Base-by-base conservation (phyloP, 1,140 invertebrate genomes). In the Bombus superbus region DNA sequence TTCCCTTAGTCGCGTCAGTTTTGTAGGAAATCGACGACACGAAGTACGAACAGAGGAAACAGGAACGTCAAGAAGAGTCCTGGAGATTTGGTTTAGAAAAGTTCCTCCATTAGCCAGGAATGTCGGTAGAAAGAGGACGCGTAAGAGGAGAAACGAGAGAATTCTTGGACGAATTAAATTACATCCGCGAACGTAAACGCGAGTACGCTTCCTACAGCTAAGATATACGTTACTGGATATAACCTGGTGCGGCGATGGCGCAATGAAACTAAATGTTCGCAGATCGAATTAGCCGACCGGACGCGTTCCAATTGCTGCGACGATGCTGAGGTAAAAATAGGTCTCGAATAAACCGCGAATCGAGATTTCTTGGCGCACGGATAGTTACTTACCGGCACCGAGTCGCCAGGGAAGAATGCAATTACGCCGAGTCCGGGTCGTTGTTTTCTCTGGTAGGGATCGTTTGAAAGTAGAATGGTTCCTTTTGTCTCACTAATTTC, bases 401-500 rank as follows among this genome's bases (percentile, higher is more conserved):
- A 38, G 80, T 40, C 13, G 44, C 4, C 42, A 11, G 25, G 44
- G 47, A 83, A 77, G 44, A 77, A 57, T 68, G 81, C 44, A 69
- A 83, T 83, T 83, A 77, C 73, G 25, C 42, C 11, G 62, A 69
- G 57, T 77, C 62, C 18, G 42, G 62, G 32, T 77, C 11, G 40
- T 77, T 83, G 44, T 83, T 57, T 32, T 74, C 25, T 68, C 35
- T 66, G 3, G 40, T 6, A 28, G 2, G 28, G 28, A 53, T 53
- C 59, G 73, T 9, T 76, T 15, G 71, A 53, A 77, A 77, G 35
- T 68, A 44, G 32, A 77, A 53, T 59, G 10, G 25, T 28, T 32
- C 72, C 40, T 28, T 83, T 83, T 83, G 73, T 77, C 44, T 15
- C 10, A 5, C 62, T 83, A 83, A 83, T 83, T 77, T 83, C 81